phyloP scores from a whole-genome alignment of 2,113 vertebrate species.

The Psophia crepitans region DNA sequence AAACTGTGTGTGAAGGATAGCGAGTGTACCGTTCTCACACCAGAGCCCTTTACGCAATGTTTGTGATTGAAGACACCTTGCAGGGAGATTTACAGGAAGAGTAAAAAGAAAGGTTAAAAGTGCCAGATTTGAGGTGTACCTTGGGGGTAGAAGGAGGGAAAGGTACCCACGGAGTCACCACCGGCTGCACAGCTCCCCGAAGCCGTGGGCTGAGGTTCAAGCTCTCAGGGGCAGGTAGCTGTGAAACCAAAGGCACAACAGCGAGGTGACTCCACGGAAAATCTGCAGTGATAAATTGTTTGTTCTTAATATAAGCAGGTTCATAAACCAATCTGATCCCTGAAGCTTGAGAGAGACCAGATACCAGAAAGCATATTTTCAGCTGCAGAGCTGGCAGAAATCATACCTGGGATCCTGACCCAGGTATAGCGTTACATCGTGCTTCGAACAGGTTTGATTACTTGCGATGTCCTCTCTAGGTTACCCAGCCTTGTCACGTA shows the following conservation, averaged over 20 bases:
- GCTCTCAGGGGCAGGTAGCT: not conserved
- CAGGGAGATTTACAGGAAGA: not conserved
- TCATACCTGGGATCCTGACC: constrained; percentile 36
- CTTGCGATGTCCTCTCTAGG: rapidly evolving
- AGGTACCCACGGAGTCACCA: not conserved
- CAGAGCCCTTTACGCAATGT: not conserved
- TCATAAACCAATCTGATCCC: constrained; percentile 63
- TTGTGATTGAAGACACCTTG: not conserved
- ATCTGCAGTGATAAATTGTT: constrained; percentile 49
- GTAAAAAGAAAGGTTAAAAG: not conserved
- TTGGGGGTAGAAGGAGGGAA: not conserved
- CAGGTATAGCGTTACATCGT: not conserved
- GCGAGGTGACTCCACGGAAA: not conserved
- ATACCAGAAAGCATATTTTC: constrained; percentile 28
- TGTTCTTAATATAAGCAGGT: constrained; percentile 61
- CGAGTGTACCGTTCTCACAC: not conserved
- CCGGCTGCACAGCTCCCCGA: not conserved
- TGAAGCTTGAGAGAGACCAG: constrained; percentile 56
- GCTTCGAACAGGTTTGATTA: not conserved
- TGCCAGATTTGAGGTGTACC: not conserved
- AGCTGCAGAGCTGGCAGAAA: constrained; percentile 44
- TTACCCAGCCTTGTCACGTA: not conserved
- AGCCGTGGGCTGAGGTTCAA: rapidly evolving
- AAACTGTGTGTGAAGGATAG: not conserved
- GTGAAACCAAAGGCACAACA: not conserved